A percentile compares a stretch with the other conserved stretches of the same genome.
These are phyloP conservation scores for Campoplex capitator DNA, from an alignment of 2,888 invertebrate genomes.

Conservation along the genomic window DNA sequence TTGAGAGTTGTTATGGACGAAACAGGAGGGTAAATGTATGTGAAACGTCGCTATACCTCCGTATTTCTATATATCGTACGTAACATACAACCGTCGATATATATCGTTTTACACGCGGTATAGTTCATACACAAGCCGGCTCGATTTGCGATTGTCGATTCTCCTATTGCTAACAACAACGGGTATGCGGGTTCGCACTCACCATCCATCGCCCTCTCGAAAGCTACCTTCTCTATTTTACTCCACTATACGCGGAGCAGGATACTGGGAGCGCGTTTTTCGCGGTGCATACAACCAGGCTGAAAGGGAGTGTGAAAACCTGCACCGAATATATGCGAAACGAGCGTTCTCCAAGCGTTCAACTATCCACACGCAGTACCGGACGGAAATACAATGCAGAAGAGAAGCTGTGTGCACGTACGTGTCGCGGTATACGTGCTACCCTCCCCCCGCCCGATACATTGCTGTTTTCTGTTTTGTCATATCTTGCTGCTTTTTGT, in stretches of 20 bases:
- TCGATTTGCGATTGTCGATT: slow-evolving; percentile 81
- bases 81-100: slow-evolving; percentile 18
- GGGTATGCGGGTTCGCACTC: slow-evolving; percentile 53
- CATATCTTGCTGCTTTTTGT: not conserved
- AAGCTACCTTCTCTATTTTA: slow-evolving; percentile 17
- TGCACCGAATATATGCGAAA: not conserved
- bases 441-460: not conserved
- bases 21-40: not conserved
- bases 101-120: slow-evolving; percentile 15
- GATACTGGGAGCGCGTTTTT: not conserved
- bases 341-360: slow-evolving; percentile 54
- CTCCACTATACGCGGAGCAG: not conserved
- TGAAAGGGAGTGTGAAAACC: slow-evolving; percentile 1
- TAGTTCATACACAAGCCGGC: slow-evolving; percentile 65
- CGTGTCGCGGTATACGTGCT: slow-evolving; percentile 66
- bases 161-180: slow-evolving; percentile 79
- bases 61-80: not conserved
- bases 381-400: slow-evolving; percentile 65
- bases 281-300: slow-evolving; percentile 4
- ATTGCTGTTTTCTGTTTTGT: slow-evolving; percentile 32
- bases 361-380: slow-evolving; percentile 25
- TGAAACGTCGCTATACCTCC: not conserved
- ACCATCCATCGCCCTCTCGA: slow-evolving; percentile 30
- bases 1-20: not conserved
- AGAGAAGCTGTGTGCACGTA: slow-evolving; percentile 50